These are phyloP conservation scores for Antrozous pallidus DNA, from an alignment of 2,797 vertebrate genomes.

Conservation along the genomic window DNA sequence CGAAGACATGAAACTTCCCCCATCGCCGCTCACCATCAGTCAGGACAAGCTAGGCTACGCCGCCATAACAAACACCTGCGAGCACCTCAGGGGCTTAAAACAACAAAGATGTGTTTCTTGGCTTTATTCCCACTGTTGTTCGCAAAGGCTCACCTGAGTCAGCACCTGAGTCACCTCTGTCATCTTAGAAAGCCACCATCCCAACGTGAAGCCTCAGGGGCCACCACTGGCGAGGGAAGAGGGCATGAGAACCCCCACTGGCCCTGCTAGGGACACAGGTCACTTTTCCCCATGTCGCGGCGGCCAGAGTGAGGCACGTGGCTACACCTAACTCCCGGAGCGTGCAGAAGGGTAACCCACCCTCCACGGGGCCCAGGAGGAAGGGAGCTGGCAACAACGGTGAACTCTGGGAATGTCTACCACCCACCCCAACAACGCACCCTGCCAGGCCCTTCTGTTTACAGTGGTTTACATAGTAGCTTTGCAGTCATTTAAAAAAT, in stretches of 20 bases:
- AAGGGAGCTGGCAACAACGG: neutral
- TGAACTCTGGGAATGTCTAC: neutral
- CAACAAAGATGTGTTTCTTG: neutral
- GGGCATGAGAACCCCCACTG: neutral
- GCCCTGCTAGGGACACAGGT: neutral
- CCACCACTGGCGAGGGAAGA: neutral
- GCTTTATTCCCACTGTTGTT: neutral
- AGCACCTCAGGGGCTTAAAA: neutral
- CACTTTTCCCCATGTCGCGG: neutral
- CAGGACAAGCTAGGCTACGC: neutral
- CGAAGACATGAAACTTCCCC: neutral
- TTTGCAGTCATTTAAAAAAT: neutral
- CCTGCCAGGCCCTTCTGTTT: neutral
- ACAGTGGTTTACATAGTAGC: neutral
- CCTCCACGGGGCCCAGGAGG: neutral
- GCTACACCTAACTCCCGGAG: neutral
- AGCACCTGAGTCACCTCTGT: neutral
- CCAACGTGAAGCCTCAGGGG: neutral
- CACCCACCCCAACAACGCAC: fast-evolving
- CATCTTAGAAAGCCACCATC: fast-evolving
- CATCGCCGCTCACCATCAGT: neutral
- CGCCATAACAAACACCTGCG: neutral
- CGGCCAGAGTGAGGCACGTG: neutral
- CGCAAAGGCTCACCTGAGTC: fast-evolving
- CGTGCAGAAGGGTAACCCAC: neutral